Conservation (phyloP, 35 echinoderm and acorn worm genomes). For the Lytechinus pictus region DNA sequence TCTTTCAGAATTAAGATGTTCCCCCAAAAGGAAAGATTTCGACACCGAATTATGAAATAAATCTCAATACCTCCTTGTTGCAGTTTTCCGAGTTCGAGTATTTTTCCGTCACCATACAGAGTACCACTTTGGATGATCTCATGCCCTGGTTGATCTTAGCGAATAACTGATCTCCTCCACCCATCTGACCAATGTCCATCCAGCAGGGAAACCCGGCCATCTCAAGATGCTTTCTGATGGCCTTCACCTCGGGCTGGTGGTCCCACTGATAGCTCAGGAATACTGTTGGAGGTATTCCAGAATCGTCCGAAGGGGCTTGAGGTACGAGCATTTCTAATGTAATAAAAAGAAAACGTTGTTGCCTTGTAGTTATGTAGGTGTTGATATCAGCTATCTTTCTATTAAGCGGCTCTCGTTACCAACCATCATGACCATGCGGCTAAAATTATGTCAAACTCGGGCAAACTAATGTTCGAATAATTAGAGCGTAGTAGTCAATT, state of each 20-base stretch:
- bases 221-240: slow-evolving; percentile 82
- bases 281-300: slow-evolving; percentile 70
- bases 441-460: too few relatives aligned
- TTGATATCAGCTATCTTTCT: not conserved
- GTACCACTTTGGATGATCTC: slow-evolving; percentile 87
- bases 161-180: too few relatives aligned
- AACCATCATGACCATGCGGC: too few relatives aligned
- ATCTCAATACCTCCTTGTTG: slow-evolving; percentile 87
- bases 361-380: not conserved
- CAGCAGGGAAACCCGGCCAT: slow-evolving; percentile 85
- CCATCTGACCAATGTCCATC: too few relatives aligned
- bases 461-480: too few relatives aligned
- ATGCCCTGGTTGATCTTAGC: slow-evolving; percentile 81
- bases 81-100: slow-evolving; percentile 95
- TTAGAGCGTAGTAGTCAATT: too few relatives aligned
- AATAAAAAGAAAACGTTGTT: not conserved
- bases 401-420: too few relatives aligned
- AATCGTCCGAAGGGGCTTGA: slow-evolving; percentile 43
- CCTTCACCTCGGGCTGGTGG: slow-evolving; percentile 67
- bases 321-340: slow-evolving; percentile 56
- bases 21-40: too few relatives aligned
- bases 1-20: too few relatives aligned
- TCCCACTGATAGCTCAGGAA: slow-evolving; percentile 88
- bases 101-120: slow-evolving; percentile 94
- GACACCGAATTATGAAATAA: too few relatives aligned